These are phyloP conservation scores for Cephus sareptanus DNA, from an alignment of 2,888 invertebrate genomes.

Conservation along the genomic window DNA sequence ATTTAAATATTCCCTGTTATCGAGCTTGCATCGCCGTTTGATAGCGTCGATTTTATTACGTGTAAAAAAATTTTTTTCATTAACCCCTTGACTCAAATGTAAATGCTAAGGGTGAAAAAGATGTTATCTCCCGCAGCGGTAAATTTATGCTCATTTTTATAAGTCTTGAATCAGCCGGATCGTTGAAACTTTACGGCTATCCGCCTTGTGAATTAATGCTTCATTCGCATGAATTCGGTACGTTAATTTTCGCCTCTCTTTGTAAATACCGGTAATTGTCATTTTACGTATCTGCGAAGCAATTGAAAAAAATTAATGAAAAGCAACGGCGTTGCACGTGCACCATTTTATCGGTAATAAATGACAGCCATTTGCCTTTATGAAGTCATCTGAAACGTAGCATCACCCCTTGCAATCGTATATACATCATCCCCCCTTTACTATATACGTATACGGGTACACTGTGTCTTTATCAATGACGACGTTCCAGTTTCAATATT, in stretches of 20 bases:
- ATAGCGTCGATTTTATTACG: neutral
- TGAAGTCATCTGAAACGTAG: neutral
- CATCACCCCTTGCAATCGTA: neutral
- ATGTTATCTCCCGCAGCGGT: neutral
- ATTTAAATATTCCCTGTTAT: neutral
- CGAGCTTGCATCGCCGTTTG: neutral
- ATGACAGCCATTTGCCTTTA: neutral
- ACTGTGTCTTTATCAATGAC: neutral
- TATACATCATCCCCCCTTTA: neutral
- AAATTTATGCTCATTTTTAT: neutral
- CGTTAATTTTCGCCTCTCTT: neutral
- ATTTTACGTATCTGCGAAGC: neutral
- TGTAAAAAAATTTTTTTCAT: neutral
- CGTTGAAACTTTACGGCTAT: neutral
- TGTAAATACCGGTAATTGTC: neutral
- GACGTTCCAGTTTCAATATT: neutral
- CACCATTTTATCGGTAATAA: neutral
- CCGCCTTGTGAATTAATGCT: neutral
- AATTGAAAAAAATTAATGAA: neutral
- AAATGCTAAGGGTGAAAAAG: neutral
- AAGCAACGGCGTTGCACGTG: neutral
- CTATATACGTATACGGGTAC: neutral
- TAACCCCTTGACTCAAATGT: neutral
- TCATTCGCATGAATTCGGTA: neutral
- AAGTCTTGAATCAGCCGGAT: neutral